Percentiles rank a stretch among this genome's conserved stretches.
These are phyloP conservation scores for Siniperca obscura DNA, from an alignment of 2,797 vertebrate genomes.

Conservation along the genomic window DNA sequence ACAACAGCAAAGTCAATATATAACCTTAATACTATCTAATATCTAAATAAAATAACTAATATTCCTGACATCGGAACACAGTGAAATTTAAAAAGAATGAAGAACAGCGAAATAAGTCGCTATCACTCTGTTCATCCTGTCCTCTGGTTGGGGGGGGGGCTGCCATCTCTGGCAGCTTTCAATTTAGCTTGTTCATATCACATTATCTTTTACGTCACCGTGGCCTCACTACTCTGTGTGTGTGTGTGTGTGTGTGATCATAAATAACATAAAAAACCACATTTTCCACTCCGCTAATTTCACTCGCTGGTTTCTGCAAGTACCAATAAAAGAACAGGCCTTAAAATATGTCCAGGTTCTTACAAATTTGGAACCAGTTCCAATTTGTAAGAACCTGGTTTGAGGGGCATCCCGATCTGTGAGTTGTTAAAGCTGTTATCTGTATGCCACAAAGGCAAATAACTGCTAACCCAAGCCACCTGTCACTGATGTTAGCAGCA, in stretches of 20 bases:
- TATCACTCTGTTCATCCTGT: not conserved
- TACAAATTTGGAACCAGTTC: not conserved
- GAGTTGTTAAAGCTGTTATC: not conserved
- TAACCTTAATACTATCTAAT: not conserved
- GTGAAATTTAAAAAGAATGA: not conserved
- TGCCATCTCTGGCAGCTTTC: not conserved
- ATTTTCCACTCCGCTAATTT: not conserved
- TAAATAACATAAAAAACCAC: not conserved
- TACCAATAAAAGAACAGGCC: accelerated
- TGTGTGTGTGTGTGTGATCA: not conserved
- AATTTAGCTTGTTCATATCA: not conserved
- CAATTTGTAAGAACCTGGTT: not conserved
- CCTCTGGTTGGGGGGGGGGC: not conserved
- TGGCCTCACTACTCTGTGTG: not conserved
- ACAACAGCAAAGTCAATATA: not conserved
- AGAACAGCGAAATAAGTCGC: not conserved
- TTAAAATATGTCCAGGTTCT: not conserved
- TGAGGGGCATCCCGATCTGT: not conserved
- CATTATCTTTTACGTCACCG: not conserved
- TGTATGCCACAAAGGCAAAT: not conserved
- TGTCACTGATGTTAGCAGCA: constrained; percentile 28
- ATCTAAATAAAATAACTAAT: too few species aligned
- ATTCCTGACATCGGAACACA: not conserved
- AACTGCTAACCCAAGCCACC: not conserved
- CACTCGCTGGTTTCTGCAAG: not conserved